These are phyloP conservation scores for Hippopotamus amphibius DNA, from an alignment of 2,113 vertebrate genomes.

Conservation along the genomic window DNA sequence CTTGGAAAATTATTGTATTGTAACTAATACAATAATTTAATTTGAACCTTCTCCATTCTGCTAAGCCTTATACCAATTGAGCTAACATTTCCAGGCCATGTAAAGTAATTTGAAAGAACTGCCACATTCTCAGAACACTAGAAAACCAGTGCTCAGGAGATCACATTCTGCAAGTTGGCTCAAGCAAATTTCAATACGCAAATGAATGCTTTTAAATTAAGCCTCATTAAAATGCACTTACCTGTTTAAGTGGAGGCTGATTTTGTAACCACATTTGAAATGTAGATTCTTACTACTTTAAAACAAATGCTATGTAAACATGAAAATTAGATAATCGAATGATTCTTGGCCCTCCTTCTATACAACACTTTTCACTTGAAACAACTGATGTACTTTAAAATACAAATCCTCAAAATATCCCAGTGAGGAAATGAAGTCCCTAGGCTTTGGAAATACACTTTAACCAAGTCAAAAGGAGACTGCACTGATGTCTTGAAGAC, in stretches of 20 bases:
- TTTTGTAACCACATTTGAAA: conserved; percentile 78
- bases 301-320: conserved; percentile 82
- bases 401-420: conserved; percentile 59
- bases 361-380: conserved; percentile 52
- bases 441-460: neutral
- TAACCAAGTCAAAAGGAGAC: neutral
- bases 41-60: conserved; percentile 18
- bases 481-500: neutral
- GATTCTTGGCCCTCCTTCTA: conserved; percentile 71
- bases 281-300: conserved; percentile 79
- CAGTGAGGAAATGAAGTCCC: neutral
- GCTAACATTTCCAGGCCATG: conserved; percentile 29
- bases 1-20: neutral
- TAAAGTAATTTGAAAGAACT: conserved; percentile 48
- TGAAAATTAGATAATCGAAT: conserved; percentile 78
- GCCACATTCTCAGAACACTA: conserved; percentile 12
- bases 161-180: conserved; percentile 58
- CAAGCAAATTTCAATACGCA: conserved; percentile 69
- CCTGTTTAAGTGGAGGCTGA: conserved; percentile 78
- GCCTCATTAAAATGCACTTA: conserved; percentile 79
- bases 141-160: conserved; percentile 18
- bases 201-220: conserved; percentile 78
- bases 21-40: conserved; percentile 1
- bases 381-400: conserved; percentile 55
- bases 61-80: conserved; percentile 19